Base-by-base conservation (phyloP, 2,113 vertebrate species). In the Scatophagus argus region DNA sequence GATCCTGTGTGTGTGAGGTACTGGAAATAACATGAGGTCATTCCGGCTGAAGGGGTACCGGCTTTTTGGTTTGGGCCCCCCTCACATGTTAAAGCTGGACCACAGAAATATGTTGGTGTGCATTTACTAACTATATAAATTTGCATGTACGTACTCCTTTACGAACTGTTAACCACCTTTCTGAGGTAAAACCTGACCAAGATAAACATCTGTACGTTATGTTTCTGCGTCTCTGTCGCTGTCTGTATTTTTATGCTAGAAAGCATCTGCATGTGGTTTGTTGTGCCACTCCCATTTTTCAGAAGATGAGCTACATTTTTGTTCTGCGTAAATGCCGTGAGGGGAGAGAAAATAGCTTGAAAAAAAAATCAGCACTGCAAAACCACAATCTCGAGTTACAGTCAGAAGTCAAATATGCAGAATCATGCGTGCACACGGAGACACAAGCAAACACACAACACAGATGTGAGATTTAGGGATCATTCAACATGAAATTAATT, bases 21-120 rank as follows among this genome's bases (percentile, higher is more conserved):
- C 63, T 84, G 70, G 84, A 87, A 91, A 90, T 62, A 84, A 55
- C 68, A 89, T 83, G 80, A 90, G 75, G 75, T 86, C 83, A 86
- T 70, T 12, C 75, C 68, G 67, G 60, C 44, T 55, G 23, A 60
- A 49, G 71, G 25, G 74, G 59, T 63, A 66, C 60, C 49, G 70
- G 64, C 49, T 58, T 70, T 85, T 79, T 10, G 17, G 52, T 78
- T 76, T 81, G 65, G 79, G 38, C 43, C 59, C 75, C 31, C 27
- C 17, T 71, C 44, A 39, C 65, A 41, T 74, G 49, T 68, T 31
- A 29, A 59, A 47, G 19, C 31, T 43, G 46, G 21, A 49, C 4
- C 9, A 6, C 25, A n/a, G 56, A 77, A 61, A 71, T 61, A 65
- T 61, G 62, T 29, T 25, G 19, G 25, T 61, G 64, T 74, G 70